Base-by-base conservation (phyloP, 2,888 invertebrate species). In the Phymatocera aterrima region DNA sequence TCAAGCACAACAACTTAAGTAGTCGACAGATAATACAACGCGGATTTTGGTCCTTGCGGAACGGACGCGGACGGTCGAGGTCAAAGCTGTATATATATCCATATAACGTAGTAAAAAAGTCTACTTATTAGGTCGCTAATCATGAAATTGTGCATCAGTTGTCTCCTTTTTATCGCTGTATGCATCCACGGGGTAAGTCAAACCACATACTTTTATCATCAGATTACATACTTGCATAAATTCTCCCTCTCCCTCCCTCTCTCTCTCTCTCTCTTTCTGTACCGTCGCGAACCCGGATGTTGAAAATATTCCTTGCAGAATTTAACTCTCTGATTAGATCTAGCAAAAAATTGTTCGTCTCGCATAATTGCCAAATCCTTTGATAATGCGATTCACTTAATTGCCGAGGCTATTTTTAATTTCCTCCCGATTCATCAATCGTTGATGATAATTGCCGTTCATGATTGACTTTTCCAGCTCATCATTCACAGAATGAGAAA, bases 1-100 rank as follows among this genome's bases (percentile, higher is more conserved):
- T 70, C 79, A 81, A 75, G 84, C 83, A 82, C 85, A 84, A 82
- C 85, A 84, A 82, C 60, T 64, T 60, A 21, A 5, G 1, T 24
- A 40, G 34, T 34, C 64, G 24, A 21, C 64, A 65, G 8, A 51
- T 54, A 54, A 40, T 28, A 34, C 24, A 51, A 51, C 57, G 54
- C 28, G 40, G 40, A 28, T 54, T 57, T 75, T 46, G n/a, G n/a
- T 18, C 6, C 0, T n/a, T 12, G 1, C 8, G 31, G n/a, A 18
- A 8, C 54, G 54, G 18, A 72, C 18, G 12, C 18, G 12, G 3
- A 48, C 51, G 31, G 12, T 18, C 51, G 72, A 34, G 51, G 34
- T 34, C 72, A 3, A 5, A 2, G 4, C 28, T 1, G 28, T 21
- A 28, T 4, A 28, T 28, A 24, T 40, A 4, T 28, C 8, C n/a